Evolutionary conservation across 2,888 invertebrate species (phyloP), one percentile per base, ranked within the genome.

Genomic region (Thereva nobilitata): DNA sequence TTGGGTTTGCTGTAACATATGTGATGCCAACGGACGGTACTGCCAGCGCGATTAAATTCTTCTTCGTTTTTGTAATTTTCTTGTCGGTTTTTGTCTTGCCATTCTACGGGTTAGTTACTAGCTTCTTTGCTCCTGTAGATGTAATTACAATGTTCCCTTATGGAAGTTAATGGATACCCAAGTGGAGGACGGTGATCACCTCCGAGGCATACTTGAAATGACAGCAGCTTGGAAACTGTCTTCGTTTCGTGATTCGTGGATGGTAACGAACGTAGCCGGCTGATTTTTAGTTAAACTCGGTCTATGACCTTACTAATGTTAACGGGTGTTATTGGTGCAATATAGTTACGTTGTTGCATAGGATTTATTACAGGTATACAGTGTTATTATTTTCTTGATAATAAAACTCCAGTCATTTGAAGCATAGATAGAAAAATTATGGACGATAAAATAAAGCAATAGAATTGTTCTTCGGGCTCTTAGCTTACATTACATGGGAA

Each of bases 111-210:
- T 66, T 45, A 38, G 59, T 47, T 67, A 59, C 69, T 64, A 67
- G 53, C 38, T 64, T 64, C 54, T 40, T 52, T 61, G 63, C 69
- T 69, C 67, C 69, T 63, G 69, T 69, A 55, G 56, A 59, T 61
- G 63, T 69, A 67, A 69, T 69, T 69, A 69, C 69, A 67, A 69
- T 67, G 67, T 67, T 67, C 63, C 52, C 65, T 67, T 67, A 67
- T 69, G 55, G 66, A 67, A 69, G 63, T 67, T 69, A 69, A 69
- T 69, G 69, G 66, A 69, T 69, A 66, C 65, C 52, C 65, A 64
- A 49, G 65, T 61, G 44, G 50, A 63, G 47, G 47, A 67, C 55
- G 67, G 56, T 67, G 67, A 65, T 65, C 50, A 41, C 65, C 65
- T 56, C 49, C 42, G 50, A 55, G 65, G 56, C 50, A 65, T 65